Conservation (phyloP, 2,113 vertebrate genomes). For the Ptilonorhynchus violaceus region DNA sequence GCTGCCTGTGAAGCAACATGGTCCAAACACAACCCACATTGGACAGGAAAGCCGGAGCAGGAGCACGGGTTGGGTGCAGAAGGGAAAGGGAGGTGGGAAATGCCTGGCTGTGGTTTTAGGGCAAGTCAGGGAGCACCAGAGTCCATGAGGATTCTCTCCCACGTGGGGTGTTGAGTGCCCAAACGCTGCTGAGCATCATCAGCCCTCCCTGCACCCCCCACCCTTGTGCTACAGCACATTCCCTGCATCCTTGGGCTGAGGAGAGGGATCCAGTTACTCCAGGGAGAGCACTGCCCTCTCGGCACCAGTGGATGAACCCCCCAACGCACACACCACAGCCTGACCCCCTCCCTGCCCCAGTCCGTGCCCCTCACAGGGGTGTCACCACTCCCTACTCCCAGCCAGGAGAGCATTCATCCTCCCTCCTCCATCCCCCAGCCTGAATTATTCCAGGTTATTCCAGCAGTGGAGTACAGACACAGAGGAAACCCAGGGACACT, state of each 20-base stretch:
- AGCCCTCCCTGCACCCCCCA: neutral
- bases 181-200: neutral
- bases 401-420: neutral
- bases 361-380: rapidly evolving
- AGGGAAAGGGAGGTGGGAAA: neutral
- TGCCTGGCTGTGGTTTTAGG: neutral
- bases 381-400: neutral
- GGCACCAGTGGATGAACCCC: too few species aligned
- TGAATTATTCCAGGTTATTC: slow-evolving; percentile 11
- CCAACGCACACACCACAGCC: neutral
- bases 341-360: rapidly evolving
- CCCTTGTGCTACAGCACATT: rapidly evolving
- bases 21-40: neutral
- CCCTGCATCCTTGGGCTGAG: neutral
- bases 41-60: neutral
- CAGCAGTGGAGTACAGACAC: neutral
- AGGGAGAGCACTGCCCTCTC: neutral
- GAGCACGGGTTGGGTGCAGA: neutral
- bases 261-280: neutral
- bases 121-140: neutral
- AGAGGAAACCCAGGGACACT: neutral
- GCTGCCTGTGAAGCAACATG: neutral
- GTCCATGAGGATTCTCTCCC: rapidly evolving
- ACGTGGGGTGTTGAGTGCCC: rapidly evolving
- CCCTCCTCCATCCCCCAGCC: neutral